A percentile compares a stretch with the other conserved stretches of the same genome.
phyloP scores from a whole-genome alignment of 2,113 vertebrate genomes.

The Boleophthalmus pectinirostris region DNA sequence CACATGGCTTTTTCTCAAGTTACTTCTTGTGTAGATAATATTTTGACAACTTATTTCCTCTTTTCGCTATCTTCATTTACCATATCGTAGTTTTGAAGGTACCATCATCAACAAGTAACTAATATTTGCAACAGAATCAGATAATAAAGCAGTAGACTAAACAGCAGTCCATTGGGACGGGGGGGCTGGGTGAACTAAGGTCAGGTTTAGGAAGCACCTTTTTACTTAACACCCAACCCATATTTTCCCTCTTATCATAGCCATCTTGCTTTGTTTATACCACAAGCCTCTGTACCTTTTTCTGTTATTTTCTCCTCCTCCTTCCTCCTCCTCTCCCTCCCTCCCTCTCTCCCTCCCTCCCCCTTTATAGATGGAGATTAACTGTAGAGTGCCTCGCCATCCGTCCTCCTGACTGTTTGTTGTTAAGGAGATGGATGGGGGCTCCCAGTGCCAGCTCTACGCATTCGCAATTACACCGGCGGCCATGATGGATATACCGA shows the following conservation, averaged over 20 bases:
- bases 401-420: constrained; percentile 84
- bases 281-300: constrained; percentile 52
- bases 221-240: not conserved
- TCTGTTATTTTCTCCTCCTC: constrained; percentile 55
- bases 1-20: too few relatives aligned
- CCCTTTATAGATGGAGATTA: constrained; percentile 82
- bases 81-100: too few relatives aligned
- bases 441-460: constrained; percentile 78
- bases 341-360: not conserved
- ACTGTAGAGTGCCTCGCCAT: constrained; percentile 77
- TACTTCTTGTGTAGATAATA: too few relatives aligned
- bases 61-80: too few relatives aligned
- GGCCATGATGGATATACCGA: constrained; percentile 80
- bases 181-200: not conserved
- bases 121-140: too few relatives aligned
- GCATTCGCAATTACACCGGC: constrained; percentile 81
- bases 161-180: not conserved
- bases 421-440: constrained; percentile 86
- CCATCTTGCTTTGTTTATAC: constrained; percentile 47
- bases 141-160: not conserved
- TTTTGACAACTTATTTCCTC: too few relatives aligned
- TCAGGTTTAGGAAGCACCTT: not conserved
- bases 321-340: not conserved
- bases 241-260: constrained; percentile 8
- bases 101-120: too few relatives aligned